phyloP scores from a whole-genome alignment of 2,888 invertebrate species.

The Drosophila dives region DNA sequence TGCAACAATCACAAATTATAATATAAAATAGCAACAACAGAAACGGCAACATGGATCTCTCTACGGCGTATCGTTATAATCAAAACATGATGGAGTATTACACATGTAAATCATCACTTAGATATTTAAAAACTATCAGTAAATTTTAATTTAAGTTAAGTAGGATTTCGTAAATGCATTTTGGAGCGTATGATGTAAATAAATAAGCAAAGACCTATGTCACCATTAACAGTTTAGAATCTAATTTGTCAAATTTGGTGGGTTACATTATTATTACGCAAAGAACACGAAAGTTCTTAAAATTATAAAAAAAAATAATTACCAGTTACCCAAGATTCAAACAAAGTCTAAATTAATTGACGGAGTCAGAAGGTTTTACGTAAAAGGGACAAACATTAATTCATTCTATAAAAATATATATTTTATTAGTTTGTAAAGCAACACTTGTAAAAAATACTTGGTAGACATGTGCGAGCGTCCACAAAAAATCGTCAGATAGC shows the following conservation, averaged over 20 bases:
- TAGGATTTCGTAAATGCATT: background rate
- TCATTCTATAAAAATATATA: background rate
- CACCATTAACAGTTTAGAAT: background rate
- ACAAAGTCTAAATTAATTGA: background rate
- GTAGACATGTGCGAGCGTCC: background rate
- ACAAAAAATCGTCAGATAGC: background rate
- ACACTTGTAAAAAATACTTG: background rate
- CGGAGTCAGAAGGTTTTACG: background rate
- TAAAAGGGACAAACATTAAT: background rate
- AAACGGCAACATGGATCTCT: conserved; percentile 89
- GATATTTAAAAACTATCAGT: background rate
- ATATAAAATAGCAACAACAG: background rate
- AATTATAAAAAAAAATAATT: no score
- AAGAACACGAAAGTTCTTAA: background rate
- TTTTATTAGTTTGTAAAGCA: background rate
- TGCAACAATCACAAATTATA: background rate
- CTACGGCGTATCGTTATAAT: conserved; percentile 97
- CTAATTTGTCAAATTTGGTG: background rate
- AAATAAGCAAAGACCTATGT: background rate
- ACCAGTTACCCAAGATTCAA: background rate
- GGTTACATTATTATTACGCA: background rate
- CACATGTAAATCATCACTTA: conserved; percentile 89
- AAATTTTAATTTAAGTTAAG: background rate
- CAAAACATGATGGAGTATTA: conserved; percentile 99
- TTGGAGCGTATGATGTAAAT: background rate